Evolutionary conservation across 2,888 invertebrate species (phyloP).

Genomic region (Hecatera dysodea): DNA sequence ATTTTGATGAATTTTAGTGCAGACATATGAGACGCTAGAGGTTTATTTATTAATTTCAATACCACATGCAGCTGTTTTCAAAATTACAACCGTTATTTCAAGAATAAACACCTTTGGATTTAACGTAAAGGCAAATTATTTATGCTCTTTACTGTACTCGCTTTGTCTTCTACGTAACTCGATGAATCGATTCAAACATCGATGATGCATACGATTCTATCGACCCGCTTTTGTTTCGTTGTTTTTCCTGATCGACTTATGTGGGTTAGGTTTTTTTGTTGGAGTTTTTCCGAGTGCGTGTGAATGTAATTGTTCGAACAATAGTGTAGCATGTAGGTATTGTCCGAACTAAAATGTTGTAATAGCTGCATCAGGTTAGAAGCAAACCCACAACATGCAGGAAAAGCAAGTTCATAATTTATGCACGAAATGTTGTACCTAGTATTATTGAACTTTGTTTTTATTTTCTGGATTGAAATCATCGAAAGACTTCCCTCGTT

Average conservation of each 20-base stretch:
- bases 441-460: not conserved
- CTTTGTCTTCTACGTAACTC: conserved; percentile 69
- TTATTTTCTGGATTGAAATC: too few species aligned
- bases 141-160: conserved; percentile 29
- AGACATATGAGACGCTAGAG: too few species aligned
- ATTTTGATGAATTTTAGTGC: too few species aligned
- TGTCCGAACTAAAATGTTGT: not conserved
- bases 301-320: conserved; percentile 15
- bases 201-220: conserved; percentile 56
- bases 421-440: conserved; percentile 6
- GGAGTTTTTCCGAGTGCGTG: conserved; percentile 23
- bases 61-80: too few species aligned
- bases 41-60: too few species aligned
- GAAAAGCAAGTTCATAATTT: conserved; percentile 2
- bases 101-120: not conserved
- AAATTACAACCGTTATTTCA: not conserved
- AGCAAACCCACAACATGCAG: conserved; percentile 16
- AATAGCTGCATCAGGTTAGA: not conserved
- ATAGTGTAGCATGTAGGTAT: not conserved
- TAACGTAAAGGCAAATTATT: too few species aligned
- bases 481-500: too few species aligned
- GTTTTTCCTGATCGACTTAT: conserved; percentile 68
- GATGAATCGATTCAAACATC: conserved; percentile 47
- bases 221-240: conserved; percentile 60
- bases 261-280: conserved; percentile 60